Conservation (phyloP, 2,888 invertebrate genomes). For the Drosophila nigritarsus region DNA sequence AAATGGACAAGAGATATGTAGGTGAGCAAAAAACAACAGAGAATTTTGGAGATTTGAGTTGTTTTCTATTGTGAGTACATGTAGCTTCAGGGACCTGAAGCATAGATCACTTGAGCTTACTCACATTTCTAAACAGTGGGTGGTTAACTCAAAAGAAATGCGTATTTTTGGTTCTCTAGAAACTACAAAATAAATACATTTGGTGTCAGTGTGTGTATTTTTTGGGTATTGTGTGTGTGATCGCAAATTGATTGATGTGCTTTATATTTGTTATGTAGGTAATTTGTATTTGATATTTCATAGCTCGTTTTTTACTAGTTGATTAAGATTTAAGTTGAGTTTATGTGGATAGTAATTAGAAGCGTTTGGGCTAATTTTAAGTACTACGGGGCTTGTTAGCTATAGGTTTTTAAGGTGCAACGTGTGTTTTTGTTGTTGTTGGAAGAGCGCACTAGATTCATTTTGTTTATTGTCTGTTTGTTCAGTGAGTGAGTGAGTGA, state of each 20-base stretch:
- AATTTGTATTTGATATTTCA: conserved; percentile 75
- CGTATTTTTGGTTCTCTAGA: conserved; percentile 9
- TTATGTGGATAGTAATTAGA: conserved; percentile 64
- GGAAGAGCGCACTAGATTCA: conserved; percentile 61
- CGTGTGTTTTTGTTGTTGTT: conserved; percentile 43
- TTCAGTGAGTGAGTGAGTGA: conserved; percentile 43
- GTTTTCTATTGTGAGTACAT: conserved; percentile 9
- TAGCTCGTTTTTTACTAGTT: conserved; percentile 68
- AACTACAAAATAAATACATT: conserved; percentile 38
- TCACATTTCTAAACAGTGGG: conserved; percentile 18
- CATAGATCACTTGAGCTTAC: conserved; percentile 12
- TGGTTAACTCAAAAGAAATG: conserved; percentile 21
- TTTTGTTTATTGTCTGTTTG: conserved; percentile 31
- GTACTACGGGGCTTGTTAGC: conserved; percentile 62
- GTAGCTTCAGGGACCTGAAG: conserved; percentile 9
- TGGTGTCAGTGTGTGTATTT: conserved; percentile 12
- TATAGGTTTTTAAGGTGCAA: conserved; percentile 56
- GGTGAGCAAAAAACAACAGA: conserved; percentile 20
- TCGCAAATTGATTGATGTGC: conserved; percentile 66
- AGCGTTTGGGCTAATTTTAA: conserved; percentile 58
- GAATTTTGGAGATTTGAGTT: conserved; percentile 17
- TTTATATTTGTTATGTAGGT: conserved; percentile 74
- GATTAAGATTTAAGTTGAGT: conserved; percentile 51
- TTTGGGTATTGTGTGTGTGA: conserved; percentile 10
- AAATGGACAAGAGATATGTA: conserved; percentile 28